Evolutionary conservation across 2,113 vertebrate genomes (phyloP).

Genomic region (Rostratula benghalensis): DNA sequence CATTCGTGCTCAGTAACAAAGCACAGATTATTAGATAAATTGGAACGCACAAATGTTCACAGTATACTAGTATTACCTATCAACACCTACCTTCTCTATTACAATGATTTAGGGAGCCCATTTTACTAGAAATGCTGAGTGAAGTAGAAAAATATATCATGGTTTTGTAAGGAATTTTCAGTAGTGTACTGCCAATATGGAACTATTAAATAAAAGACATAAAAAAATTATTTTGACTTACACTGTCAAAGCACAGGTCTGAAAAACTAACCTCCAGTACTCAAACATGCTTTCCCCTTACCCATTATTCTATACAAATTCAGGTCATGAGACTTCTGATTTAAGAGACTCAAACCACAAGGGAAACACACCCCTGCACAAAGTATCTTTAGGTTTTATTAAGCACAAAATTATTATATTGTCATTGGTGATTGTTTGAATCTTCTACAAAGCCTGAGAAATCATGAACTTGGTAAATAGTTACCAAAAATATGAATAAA

Average conservation of each 20-base stretch:
- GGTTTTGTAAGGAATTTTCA: neutral
- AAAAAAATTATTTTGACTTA: neutral
- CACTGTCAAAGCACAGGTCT: neutral
- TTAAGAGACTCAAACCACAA: neutral
- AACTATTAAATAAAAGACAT: neutral
- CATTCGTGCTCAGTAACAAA: neutral
- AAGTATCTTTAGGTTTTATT: neutral
- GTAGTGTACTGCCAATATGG: neutral
- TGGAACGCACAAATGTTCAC: neutral
- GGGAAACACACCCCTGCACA: neutral
- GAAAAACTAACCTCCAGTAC: neutral
- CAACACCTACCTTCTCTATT: neutral
- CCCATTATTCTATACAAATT: neutral
- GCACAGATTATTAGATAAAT: neutral
- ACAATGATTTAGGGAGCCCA: neutral
- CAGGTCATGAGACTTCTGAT: neutral
- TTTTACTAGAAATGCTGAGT: neutral
- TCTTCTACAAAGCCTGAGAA: neutral
- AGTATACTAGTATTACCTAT: neutral
- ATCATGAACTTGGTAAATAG: neutral
- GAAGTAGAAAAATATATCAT: neutral
- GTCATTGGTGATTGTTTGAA: neutral
- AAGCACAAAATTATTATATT: neutral
- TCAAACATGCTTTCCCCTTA: neutral
- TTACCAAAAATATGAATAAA: neutral